These are phyloP conservation scores for Megalonaias nervosa DNA, from an alignment of 1,140 invertebrate species.

Conservation along the genomic window DNA sequence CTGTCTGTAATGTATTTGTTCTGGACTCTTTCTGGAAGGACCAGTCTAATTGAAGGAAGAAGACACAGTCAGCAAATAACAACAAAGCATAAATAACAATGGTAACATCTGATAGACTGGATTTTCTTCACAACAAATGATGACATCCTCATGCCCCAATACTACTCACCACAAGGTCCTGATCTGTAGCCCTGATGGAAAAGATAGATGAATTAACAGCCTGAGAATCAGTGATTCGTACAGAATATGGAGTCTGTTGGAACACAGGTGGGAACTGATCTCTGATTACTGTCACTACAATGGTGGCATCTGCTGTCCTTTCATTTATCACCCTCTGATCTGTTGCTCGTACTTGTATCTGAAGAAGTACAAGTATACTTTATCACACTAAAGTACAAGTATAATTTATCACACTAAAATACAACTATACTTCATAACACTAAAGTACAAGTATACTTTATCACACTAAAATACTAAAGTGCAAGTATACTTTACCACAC, in stretches of 20 bases:
- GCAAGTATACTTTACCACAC: background rate
- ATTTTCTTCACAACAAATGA: no score
- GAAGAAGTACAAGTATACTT: conserved; percentile 1
- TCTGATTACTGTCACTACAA: conserved; percentile 28
- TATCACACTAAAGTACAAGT: background rate
- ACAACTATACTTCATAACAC: background rate
- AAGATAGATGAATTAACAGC: conserved; percentile 37
- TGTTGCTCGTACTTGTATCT: conserved; percentile 40
- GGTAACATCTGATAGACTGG: no score
- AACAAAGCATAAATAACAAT: no score
- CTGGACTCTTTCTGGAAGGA: no score
- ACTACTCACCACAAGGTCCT: conserved; percentile 32
- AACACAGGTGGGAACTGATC: conserved; percentile 42
- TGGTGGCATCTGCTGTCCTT: conserved; percentile 32
- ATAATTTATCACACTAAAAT: background rate
- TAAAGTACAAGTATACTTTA: background rate
- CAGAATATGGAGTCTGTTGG: conserved; percentile 37
- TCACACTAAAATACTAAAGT: background rate
- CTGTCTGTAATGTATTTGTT: no score
- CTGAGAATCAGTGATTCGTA: conserved; percentile 22
- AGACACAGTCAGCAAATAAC: no score
- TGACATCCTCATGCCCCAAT: background rate
- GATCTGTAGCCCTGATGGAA: conserved; percentile 36
- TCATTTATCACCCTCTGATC: conserved; percentile 37
- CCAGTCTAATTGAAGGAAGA: no score